Evolutionary conservation across 2,888 invertebrate species (phyloP), one percentile per base, ranked within the genome.

Genomic region (Andrena bucephala): DNA sequence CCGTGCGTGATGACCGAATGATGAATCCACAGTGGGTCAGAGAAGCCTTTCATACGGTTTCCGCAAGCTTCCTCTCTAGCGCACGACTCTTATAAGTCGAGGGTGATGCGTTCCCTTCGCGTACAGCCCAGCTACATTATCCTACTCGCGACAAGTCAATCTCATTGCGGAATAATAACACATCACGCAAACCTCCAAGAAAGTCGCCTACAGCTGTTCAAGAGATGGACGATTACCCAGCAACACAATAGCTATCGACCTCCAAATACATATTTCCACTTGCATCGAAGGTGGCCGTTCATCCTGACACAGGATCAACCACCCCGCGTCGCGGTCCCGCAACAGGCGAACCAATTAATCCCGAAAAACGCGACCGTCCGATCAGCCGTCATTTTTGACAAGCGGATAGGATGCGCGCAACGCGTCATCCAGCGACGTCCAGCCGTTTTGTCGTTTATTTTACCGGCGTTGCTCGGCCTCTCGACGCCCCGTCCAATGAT

Each of bases 401-500:
- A 66, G 29, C 42, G 42, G 42, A 42, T 42, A 42, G 29, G 27
- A 7, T 24, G n/a, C 20, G n/a, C 66, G 48, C n/a, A 20, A 68
- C 52, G 24, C 67, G 31, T 33, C 52, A 54, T 54, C 54, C 20
- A 33, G 33, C 29, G 16, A 10, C 20, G 31, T 33, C 54, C n/a
- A 29, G 20, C 24, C n/a, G 24, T 20, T 80, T 69, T 69, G 66
- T 72, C 71, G 52, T 70, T 83, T 72, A 62, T 73, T 65, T 52
- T 10, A 24, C 29, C 31, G 42, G 36, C 33, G 36, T 33, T 7
- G 29, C 7, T n/a, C 24, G 57, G 33, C 20, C 27, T n/a, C 48
- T 65, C 68, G 36, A 57, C 52, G 54, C 57, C 16, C 65, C 42
- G 42, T 31, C n/a, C 20, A 33, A 81, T 83, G 70, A 84, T 84